A percentile compares a stretch with the other conserved stretches of the same genome.
Evolutionary conservation across 2,113 vertebrate genomes (phyloP).

Genomic region (Vulpes vulpes): DNA sequence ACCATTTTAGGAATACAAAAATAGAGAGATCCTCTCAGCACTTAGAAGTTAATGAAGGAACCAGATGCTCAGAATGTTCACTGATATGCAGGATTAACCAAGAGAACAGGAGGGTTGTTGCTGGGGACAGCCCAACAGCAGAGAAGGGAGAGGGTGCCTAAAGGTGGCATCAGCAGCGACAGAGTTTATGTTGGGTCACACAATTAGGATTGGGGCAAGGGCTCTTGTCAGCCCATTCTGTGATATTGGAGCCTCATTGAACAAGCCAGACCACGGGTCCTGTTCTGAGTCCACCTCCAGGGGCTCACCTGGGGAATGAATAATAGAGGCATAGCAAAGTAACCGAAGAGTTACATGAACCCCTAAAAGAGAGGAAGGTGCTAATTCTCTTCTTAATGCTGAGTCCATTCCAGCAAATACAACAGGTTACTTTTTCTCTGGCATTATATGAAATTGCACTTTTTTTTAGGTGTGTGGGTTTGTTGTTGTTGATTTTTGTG

Average conservation of each 20-base stretch:
- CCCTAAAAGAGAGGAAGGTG: background rate
- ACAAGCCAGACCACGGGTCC: fast-evolving
- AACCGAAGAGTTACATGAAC: fast-evolving
- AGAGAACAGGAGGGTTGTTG: no score
- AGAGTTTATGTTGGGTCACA: fast-evolving
- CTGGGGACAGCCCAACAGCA: background rate
- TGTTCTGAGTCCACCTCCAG: background rate
- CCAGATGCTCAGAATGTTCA: background rate
- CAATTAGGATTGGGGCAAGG: background rate
- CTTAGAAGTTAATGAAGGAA: background rate
- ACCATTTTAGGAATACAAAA: background rate
- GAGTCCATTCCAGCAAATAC: background rate
- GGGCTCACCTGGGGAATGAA: background rate
- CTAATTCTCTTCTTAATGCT: background rate
- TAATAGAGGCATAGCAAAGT: background rate
- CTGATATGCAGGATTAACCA: background rate
- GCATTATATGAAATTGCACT: background rate
- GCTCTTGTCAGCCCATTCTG: background rate
- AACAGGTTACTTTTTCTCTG: background rate
- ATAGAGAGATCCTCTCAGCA: background rate
- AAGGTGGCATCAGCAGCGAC: fast-evolving
- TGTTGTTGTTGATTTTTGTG: no score
- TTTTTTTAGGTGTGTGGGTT: background rate
- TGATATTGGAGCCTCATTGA: background rate
- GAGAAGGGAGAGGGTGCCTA: background rate